phyloP scores from a whole-genome alignment of 1,140 invertebrate genomes.

The Drosophila erecta region DNA sequence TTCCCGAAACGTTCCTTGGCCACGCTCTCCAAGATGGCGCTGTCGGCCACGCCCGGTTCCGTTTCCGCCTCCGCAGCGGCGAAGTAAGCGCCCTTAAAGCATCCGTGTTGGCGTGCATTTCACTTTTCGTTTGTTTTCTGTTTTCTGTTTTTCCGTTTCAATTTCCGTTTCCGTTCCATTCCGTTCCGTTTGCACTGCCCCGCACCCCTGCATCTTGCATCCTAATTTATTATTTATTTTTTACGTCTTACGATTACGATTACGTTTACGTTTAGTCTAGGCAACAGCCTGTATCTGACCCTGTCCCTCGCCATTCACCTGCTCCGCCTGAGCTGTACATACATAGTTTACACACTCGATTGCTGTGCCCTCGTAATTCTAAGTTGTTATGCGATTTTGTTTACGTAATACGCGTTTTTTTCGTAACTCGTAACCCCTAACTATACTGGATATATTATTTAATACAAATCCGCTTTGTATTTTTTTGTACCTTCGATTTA shows the following conservation, averaged over 20 bases:
- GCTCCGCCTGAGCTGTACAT: conserved; percentile 74
- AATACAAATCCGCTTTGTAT: conserved; percentile 12
- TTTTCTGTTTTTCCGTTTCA: conserved; percentile 41
- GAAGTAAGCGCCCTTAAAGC: conserved; percentile 70
- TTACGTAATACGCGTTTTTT: conserved; percentile 48
- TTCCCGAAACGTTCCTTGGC: conserved; percentile 90
- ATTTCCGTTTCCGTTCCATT: conserved; percentile 24
- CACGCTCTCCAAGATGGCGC: conserved; percentile 89
- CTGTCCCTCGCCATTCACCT: conserved; percentile 67
- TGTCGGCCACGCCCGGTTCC: conserved; percentile 85
- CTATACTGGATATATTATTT: conserved; percentile 14
- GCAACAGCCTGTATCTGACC: conserved; percentile 59
- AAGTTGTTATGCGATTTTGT: conserved; percentile 71
- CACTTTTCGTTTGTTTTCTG: conserved; percentile 35
- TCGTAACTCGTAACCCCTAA: conserved; percentile 22
- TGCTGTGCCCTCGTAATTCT: conserved; percentile 70
- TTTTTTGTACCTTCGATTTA: conserved; percentile 35
- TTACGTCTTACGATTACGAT: conserved; percentile 1
- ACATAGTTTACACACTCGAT: conserved; percentile 69
- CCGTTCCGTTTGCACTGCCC: conserved; percentile 25
- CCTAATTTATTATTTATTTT: conserved; percentile 21
- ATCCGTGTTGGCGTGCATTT: conserved; percentile 54
- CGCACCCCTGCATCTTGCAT: conserved; percentile 33
- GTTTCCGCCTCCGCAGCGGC: conserved; percentile 54
- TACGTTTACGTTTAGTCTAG: conserved; percentile 61